A percentile compares a stretch with the other conserved stretches of the same genome.
phyloP scores from a whole-genome alignment of 1,140 invertebrate genomes.

The Sinella curviseta region DNA sequence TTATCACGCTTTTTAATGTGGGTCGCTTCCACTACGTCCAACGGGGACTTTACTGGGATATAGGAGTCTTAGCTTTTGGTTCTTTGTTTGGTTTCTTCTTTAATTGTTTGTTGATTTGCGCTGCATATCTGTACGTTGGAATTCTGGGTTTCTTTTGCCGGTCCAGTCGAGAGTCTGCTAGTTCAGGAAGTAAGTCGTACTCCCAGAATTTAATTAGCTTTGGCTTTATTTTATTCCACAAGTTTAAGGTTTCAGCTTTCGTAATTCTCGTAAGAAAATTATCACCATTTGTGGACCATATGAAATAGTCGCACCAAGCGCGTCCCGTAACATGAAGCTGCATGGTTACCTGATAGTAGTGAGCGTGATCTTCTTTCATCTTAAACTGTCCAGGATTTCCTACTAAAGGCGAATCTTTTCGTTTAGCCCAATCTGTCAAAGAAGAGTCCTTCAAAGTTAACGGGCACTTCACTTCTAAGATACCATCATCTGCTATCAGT shows the following conservation, averaged over 20 bases:
- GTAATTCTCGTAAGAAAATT: slow-evolving; percentile 30
- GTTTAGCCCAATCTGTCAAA: slow-evolving; percentile 34
- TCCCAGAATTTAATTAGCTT: slow-evolving; percentile 34
- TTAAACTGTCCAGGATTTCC: too few relatives aligned
- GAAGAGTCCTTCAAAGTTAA: slow-evolving; percentile 40
- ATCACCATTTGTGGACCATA: slow-evolving; percentile 51
- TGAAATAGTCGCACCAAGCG: slow-evolving; percentile 53
- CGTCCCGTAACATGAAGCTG: slow-evolving; percentile 53
- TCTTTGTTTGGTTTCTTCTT: too few relatives aligned
- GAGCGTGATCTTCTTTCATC: slow-evolving; percentile 52
- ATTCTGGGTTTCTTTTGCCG: background rate
- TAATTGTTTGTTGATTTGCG: background rate
- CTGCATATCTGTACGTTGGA: background rate
- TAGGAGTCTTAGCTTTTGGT: too few relatives aligned
- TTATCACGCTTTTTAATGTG: too few relatives aligned
- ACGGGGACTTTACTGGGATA: too few relatives aligned
- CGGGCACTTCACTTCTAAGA: slow-evolving; percentile 51
- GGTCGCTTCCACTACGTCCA: too few relatives aligned
- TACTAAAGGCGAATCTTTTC: background rate
- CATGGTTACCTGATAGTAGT: slow-evolving; percentile 55
- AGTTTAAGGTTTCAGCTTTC: slow-evolving; percentile 35
- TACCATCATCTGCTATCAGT: slow-evolving; percentile 38
- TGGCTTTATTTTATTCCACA: slow-evolving; percentile 49
- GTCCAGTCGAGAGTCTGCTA: background rate
- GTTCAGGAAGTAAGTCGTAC: background rate